A percentile compares a stretch with the other conserved stretches of the same genome.
phyloP scores from a whole-genome alignment of 2,113 vertebrate genomes.

The Seriola quinqueradiata region DNA sequence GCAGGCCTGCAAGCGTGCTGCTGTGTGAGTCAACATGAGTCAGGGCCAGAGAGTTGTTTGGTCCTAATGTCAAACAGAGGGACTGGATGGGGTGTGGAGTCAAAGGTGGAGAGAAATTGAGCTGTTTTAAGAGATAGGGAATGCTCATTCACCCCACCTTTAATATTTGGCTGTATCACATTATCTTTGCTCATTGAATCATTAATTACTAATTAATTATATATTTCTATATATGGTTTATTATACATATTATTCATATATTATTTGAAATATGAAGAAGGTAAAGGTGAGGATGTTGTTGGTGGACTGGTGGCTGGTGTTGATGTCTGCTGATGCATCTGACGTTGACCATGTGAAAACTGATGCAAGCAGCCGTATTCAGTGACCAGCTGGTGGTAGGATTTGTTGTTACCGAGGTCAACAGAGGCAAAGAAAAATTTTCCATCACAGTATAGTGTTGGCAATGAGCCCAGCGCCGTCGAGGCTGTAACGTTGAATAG shows the following conservation, averaged over 20 bases:
- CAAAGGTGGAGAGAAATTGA: not conserved
- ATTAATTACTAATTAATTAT: not conserved
- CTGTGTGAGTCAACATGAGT: slow-evolving; percentile 76
- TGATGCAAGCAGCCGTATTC: slow-evolving; percentile 49
- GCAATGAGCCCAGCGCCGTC: slow-evolving; percentile 47
- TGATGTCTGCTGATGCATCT: slow-evolving; percentile 26
- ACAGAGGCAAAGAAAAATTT: slow-evolving; percentile 30
- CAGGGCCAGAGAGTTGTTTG: slow-evolving; percentile 61
- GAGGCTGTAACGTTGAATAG: slow-evolving; percentile 28
- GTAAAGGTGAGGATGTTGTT: not conserved
- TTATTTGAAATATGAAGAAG: not conserved
- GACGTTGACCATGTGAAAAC: slow-evolving; percentile 38
- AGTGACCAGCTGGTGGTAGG: slow-evolving; percentile 48
- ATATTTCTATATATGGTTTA: not conserved
- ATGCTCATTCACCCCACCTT: not conserved
- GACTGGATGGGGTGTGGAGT: slow-evolving; percentile 3
- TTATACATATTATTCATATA: not conserved
- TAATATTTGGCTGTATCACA: not conserved
- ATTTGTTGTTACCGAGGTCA: slow-evolving; percentile 63
- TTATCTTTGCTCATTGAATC: not conserved
- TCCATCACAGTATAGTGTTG: slow-evolving; percentile 38
- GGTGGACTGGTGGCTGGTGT: not conserved
- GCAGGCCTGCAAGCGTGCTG: slow-evolving; percentile 67
- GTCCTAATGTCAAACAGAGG: slow-evolving; percentile 57
- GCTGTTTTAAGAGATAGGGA: not conserved